A percentile compares a stretch with the other conserved stretches of the same genome.
These are phyloP conservation scores for Miltochrista miniata DNA, from an alignment of 2,888 invertebrate genomes.

Conservation along the genomic window DNA sequence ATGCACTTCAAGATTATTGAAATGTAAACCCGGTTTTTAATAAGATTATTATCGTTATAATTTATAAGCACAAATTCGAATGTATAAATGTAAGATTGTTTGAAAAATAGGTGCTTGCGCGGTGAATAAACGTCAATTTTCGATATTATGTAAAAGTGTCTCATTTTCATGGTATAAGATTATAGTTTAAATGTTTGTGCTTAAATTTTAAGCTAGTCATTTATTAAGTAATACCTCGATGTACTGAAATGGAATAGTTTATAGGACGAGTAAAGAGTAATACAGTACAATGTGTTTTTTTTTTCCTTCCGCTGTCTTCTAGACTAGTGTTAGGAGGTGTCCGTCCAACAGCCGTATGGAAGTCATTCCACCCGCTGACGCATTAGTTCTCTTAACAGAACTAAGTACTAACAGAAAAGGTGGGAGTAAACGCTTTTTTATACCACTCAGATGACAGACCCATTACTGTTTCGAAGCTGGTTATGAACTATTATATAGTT, in stretches of 20 bases:
- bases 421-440: no score
- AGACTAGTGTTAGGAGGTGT: no score
- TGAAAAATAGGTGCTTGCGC: constrained; percentile 80
- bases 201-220: constrained; percentile 71
- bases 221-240: constrained; percentile 69
- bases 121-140: constrained; percentile 77
- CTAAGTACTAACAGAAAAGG: no score
- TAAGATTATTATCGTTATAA: constrained; percentile 17
- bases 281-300: constrained; percentile 12
- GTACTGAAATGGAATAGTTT: constrained; percentile 75
- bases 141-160: constrained; percentile 60
- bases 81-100: constrained; percentile 74
- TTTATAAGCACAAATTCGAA: constrained; percentile 45
- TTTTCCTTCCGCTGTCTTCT: not conserved
- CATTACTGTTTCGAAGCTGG: no score
- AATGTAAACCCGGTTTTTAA: constrained; percentile 13
- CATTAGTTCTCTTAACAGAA: no score
- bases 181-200: constrained; percentile 66
- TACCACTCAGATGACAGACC: no score
- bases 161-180: constrained; percentile 56
- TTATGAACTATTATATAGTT: no score
- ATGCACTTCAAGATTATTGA: constrained; percentile 15
- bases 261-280: constrained; percentile 66
- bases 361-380: no score
- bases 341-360: no score